Base-by-base conservation (phyloP, 2,113 vertebrate genomes). In the Leptodactylus fuscus region DNA sequence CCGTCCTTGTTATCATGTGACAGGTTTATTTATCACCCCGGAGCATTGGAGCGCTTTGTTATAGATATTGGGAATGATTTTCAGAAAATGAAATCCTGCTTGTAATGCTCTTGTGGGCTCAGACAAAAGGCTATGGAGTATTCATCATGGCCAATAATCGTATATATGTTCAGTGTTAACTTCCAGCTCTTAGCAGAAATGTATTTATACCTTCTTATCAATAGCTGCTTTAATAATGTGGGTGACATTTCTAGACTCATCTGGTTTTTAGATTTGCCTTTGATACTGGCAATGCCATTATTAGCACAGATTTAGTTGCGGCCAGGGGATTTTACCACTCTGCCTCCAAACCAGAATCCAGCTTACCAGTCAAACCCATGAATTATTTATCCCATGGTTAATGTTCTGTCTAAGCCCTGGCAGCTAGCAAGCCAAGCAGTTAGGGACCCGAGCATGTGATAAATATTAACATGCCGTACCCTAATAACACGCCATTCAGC, bases 21-120 rank as follows among this genome's bases (percentile, higher is more conserved):
- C 65, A 67, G 58, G 78, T 81, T 67, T 81, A 81, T 81, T 81
- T 67, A 81, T 81, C 58, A 65, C 78, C 55, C 58, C 13, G 24
- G 24, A 22, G 78, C 24, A 58, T 78, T 81, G 27, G n/a, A 65
- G 55, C n/a, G 24, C 78, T 81, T 81, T 81, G 38, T 81, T 67
- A 67, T 53, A 65, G 78, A 62, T 81, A 81, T 79, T 79, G 51
- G 51, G 22, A 79, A 79, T 58, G 32, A 41, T 22, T 79, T 32
- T 79, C 22, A 24, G 53, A 79, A 79, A 79, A 41, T 60, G 32
- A 41, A 79, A 79, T 79, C 53, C 55, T 36, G 3, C 48, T 58
- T 79, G 76, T 79, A 79, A 60, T 41, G 51, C 34, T 60, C 60
- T 34, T 60, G 22, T 60, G 51, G 24, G 34, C 32, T n/a, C 51